phyloP scores from a whole-genome alignment of 2,888 invertebrate species.

The Phaonia tiefii region DNA sequence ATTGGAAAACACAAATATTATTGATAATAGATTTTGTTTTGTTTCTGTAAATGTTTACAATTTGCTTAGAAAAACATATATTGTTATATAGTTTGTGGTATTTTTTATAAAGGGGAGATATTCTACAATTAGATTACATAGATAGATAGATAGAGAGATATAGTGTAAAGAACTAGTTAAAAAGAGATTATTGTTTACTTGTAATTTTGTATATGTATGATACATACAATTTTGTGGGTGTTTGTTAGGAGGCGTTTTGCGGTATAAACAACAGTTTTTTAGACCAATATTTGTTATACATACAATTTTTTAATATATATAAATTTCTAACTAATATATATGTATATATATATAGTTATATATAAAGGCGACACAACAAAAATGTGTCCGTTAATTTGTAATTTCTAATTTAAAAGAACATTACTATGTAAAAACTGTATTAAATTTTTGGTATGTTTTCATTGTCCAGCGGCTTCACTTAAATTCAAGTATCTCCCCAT shows the following conservation, averaged over 20 bases:
- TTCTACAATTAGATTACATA: not conserved
- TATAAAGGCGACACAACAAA: slow-evolving; percentile 29
- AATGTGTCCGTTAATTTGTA: slow-evolving; percentile 12
- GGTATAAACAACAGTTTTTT: not conserved
- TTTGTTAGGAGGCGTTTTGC: not conserved
- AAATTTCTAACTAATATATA: slow-evolving; percentile 35
- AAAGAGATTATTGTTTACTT: slow-evolving; percentile 10
- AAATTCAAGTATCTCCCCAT: too few relatives aligned
- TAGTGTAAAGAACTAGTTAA: slow-evolving; percentile 7
- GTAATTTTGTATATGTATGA: not conserved
- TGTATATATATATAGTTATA: not conserved
- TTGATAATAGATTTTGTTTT: too few relatives aligned
- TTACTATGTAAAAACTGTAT: too few relatives aligned
- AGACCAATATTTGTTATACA: slow-evolving; percentile 1
- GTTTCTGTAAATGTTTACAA: not conserved
- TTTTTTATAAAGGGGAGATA: not conserved
- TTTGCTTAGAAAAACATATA: not conserved
- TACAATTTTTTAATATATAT: slow-evolving; percentile 18
- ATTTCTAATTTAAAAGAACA: not conserved
- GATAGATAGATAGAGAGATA: not conserved
- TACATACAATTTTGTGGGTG: not conserved
- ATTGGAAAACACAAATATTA: too few relatives aligned
- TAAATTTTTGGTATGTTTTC: too few relatives aligned
- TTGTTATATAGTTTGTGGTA: not conserved
- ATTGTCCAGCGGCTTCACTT: too few relatives aligned